Evolutionary conservation across 2,888 invertebrate species (phyloP).

Genomic region (Acanthacorydalis orientalis): DNA sequence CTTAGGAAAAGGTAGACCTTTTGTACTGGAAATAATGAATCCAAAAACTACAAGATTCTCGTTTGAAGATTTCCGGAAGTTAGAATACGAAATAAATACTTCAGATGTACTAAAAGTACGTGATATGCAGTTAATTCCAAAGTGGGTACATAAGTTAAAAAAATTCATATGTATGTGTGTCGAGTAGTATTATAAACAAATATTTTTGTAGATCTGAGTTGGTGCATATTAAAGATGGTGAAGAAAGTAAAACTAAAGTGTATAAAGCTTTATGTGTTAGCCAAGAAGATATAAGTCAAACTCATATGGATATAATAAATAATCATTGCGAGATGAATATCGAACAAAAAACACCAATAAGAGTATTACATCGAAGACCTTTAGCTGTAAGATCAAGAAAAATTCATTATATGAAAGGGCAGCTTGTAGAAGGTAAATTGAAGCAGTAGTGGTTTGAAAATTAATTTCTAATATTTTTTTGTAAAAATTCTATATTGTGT

Average conservation of each 20-base stretch:
- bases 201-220: slow-evolving; percentile 40
- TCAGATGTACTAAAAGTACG: slow-evolving; percentile 38
- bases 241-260: slow-evolving; percentile 72
- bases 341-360: slow-evolving; percentile 72
- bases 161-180: not conserved
- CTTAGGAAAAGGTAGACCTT: slow-evolving; percentile 82
- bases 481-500: not conserved
- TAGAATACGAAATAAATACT: slow-evolving; percentile 43
- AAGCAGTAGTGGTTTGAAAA: not conserved
- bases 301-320: slow-evolving; percentile 33
- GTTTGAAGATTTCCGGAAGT: slow-evolving; percentile 28
- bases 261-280: slow-evolving; percentile 63
- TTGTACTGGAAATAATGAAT: slow-evolving; percentile 70
- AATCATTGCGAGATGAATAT: slow-evolving; percentile 32
- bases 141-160: slow-evolving; percentile 22
- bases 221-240: slow-evolving; percentile 61
- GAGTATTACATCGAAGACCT: slow-evolving; percentile 77
- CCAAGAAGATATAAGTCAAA: slow-evolving; percentile 26
- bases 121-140: slow-evolving; percentile 46
- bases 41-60: slow-evolving; percentile 38
- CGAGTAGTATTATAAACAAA: not conserved
- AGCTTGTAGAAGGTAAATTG: slow-evolving; percentile 27
- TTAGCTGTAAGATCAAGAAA: slow-evolving; percentile 47
- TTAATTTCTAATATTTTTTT: not conserved
- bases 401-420: slow-evolving; percentile 48